Conservation (phyloP, 2,888 invertebrate genomes). For the Dryobota labecula region DNA sequence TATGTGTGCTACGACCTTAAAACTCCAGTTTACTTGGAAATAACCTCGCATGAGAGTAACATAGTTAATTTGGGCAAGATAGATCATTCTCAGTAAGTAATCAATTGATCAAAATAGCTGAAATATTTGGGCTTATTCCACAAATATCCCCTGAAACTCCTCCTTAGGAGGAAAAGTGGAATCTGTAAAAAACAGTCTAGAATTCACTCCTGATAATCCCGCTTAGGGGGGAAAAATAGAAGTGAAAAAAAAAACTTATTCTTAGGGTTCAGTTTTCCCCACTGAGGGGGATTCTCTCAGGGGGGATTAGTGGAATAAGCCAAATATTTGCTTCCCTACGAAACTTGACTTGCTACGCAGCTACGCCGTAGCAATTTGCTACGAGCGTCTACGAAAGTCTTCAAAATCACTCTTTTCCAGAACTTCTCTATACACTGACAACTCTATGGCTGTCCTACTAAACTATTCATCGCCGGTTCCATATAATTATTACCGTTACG, state of each 20-base stretch:
- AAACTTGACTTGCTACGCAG: neutral
- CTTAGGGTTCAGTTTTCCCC: too few species aligned
- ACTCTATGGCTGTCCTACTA: constrained; percentile 66
- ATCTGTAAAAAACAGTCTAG: too few species aligned
- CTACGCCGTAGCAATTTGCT: constrained; percentile 45
- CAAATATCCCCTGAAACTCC: too few species aligned
- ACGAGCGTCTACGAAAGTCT: constrained; percentile 15
- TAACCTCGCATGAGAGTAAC: neutral
- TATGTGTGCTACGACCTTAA: too few species aligned
- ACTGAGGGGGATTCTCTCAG: too few species aligned
- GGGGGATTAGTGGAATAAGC: too few species aligned
- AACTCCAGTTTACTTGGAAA: neutral
- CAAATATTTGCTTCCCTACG: neutral
- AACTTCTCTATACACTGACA: constrained; percentile 23
- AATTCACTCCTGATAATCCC: too few species aligned
- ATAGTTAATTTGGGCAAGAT: too few species aligned
- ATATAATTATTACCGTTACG: constrained; percentile 83
- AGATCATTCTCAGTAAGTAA: neutral
- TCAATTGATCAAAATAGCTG: neutral
- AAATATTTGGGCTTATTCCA: too few species aligned
- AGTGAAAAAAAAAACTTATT: too few species aligned
- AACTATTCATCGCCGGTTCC: constrained; percentile 78
- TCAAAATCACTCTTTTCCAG: constrained; percentile 1
- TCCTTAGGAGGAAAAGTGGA: too few species aligned
- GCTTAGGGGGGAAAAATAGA: too few species aligned